Evolutionary conservation across 2,113 vertebrate genomes (phyloP).

Genomic region (Sceloporus undulatus): DNA sequence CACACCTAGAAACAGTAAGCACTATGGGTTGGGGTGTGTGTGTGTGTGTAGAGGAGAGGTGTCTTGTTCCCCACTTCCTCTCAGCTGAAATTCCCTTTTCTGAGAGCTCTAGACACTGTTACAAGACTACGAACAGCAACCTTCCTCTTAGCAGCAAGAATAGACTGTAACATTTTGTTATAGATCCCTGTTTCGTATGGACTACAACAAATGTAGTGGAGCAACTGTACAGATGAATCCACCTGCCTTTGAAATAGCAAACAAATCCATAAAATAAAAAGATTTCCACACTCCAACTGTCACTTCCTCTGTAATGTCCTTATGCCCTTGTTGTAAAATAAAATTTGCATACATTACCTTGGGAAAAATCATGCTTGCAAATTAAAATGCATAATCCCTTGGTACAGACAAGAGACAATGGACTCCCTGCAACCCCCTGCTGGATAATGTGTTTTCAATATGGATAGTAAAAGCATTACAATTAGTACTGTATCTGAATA

Average conservation of each 20-base stretch:
- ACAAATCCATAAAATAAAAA: neutral
- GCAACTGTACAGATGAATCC: neutral
- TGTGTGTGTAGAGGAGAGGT: no score
- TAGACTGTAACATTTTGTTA: neutral
- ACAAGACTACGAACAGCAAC: no score
- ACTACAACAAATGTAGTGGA: neutral
- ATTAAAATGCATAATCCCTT: neutral
- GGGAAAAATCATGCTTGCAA: neutral
- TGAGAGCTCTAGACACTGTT: no score
- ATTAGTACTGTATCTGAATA: neutral
- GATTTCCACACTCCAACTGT: no score
- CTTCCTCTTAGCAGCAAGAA: no score
- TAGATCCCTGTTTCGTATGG: neutral
- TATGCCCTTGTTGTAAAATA: neutral
- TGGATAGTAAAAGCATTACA: constrained; percentile 9
- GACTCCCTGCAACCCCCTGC: neutral
- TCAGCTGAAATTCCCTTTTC: no score
- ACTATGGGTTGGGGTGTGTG: no score
- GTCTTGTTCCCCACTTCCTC: no score
- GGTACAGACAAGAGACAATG: neutral
- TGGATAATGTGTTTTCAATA: constrained; percentile 18
- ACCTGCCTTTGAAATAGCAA: neutral
- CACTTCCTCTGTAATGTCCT: neutral
- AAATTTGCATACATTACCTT: neutral
- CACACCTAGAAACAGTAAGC: no score